phyloP scores from a whole-genome alignment of 2,888 invertebrate genomes.

The Latrodectus hesperus region DNA sequence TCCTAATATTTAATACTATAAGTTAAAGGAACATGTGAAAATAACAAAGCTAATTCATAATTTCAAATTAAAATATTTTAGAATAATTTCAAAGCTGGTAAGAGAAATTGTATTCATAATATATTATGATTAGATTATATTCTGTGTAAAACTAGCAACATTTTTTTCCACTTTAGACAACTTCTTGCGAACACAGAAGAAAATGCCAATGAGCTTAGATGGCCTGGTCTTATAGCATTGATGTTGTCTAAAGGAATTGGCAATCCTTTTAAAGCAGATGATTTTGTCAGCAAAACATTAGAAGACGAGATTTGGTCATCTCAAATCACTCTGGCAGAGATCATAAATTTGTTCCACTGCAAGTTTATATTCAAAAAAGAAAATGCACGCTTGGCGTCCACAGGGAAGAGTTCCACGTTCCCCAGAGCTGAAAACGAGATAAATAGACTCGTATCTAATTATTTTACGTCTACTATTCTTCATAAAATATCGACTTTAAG shows the following conservation, averaged over 20 bases:
- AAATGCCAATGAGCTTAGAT: conserved; percentile 29
- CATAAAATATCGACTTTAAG: conserved; percentile 27
- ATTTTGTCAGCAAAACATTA: conserved; percentile 47
- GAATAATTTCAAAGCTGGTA: neutral
- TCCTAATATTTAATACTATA: neutral
- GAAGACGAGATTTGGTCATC: conserved; percentile 59
- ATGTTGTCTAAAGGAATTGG: conserved; percentile 44
- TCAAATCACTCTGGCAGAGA: conserved; percentile 52
- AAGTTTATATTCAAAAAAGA: conserved; percentile 45
- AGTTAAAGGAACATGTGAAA: neutral
- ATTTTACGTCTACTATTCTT: conserved; percentile 38
- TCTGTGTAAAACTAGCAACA: too few species aligned
- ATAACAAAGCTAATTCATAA: neutral
- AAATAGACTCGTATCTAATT: conserved; percentile 23
- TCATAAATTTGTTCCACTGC: conserved; percentile 48
- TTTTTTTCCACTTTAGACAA: conserved; percentile 12
- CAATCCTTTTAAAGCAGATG: conserved; percentile 35
- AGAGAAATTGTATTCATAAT: too few species aligned
- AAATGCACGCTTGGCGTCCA: conserved; percentile 14
- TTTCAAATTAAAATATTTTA: neutral
- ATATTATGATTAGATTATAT: too few species aligned
- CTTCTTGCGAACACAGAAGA: conserved; percentile 38
- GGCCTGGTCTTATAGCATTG: conserved; percentile 57
- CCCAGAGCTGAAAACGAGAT: conserved; percentile 5
- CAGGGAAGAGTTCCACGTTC: neutral